Base-by-base conservation (phyloP, 2,113 vertebrate genomes). In the Miniopterus natalensis region DNA sequence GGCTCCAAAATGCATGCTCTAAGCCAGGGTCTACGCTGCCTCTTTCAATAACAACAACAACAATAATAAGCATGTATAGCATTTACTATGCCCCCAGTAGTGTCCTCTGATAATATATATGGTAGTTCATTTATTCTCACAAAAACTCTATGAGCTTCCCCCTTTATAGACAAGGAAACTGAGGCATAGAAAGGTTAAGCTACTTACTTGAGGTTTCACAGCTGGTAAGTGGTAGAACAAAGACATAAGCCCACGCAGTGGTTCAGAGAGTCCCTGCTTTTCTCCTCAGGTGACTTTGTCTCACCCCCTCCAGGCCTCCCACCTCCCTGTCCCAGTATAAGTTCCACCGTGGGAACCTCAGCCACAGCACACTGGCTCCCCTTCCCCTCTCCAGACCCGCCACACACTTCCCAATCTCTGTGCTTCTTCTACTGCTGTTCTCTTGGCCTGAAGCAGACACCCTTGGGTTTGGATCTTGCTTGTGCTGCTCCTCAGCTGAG, bases 331-430 rank as follows among this genome's bases (percentile, higher is more conserved):
- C 6, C 5, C n/a, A 61, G 1, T 18, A 55, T 42, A 40, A 21
- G 0, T 15, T 7, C 13, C 75, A 47, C 15, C 17, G 42, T 29
- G 29, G 51, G 20, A 51, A 49, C 73, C 8, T 45, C 47, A 18
- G 21, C 31, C 57, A 36, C 18, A 42, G 70, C 14, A 47, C 11
- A 21, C 23, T 12, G 17, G 6, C 18, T 25, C 31, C 5, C 27
- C 2, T 27, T 11, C 45, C 45, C 5, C 21, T 49, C 42, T 90
- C 27, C 55, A 77, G 81, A n/a, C 0, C 53, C 42, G 8, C 8
- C 1, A 1, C 0, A 36, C 0, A 2, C 36, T 78, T 75, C 45
- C 42, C 5, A 31, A 13, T 31, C 2, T 0, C 3, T 0, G 1
- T 77, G 25, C n/a, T 78, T 81, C 45, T 31, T 9, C 66, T 73